Evolutionary conservation across 2,888 invertebrate species (phyloP), one percentile per base, ranked within the genome.

Genomic region (Hypomecis punctinalis): DNA sequence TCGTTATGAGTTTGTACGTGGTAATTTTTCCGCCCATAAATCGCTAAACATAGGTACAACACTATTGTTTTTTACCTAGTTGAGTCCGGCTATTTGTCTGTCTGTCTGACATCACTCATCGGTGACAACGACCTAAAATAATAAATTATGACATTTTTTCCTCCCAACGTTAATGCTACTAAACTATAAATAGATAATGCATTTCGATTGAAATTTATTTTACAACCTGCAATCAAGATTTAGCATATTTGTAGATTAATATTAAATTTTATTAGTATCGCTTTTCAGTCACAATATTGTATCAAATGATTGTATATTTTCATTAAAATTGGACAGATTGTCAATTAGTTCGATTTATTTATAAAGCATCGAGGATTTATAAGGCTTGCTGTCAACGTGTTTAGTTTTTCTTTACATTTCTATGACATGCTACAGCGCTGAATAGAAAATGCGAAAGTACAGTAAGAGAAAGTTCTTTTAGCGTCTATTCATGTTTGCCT

Each of bases 41-140:
- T 6, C 6, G 23, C 39, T 33, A 52, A 52, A 11, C 37, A 51
- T 51, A 13, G 37, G 11, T 37, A 51, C 37, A 51, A 37, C 52
- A 23, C 39, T 23, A 52, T 52, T 52, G 40, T 52, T 52, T 52
- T 52, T 40, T 52, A 40, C 23, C 10, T 11, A 9, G 33, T 40
- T 40, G 8, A 23, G 40, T 40, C 10, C 6, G 13, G 13, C 45
- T 61, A 64, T 63, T 59, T 59, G 51, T 55, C 43, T 46, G 84
- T 85, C 83, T 76, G 84, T 81, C 81, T 90, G 89, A 89, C 89
- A 87, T 91, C 91, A 89, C 82, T 86, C 86, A 78, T 55, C 75
- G 78, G 86, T 76, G 90, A 90, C 91, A 91, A 86, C 78, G 90
- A 88, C 85, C 88, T 78, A 84, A 87, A 84, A 86, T 84, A 84